phyloP scores from a whole-genome alignment of 2,113 vertebrate genomes.

The Glaucidium brasilianum region DNA sequence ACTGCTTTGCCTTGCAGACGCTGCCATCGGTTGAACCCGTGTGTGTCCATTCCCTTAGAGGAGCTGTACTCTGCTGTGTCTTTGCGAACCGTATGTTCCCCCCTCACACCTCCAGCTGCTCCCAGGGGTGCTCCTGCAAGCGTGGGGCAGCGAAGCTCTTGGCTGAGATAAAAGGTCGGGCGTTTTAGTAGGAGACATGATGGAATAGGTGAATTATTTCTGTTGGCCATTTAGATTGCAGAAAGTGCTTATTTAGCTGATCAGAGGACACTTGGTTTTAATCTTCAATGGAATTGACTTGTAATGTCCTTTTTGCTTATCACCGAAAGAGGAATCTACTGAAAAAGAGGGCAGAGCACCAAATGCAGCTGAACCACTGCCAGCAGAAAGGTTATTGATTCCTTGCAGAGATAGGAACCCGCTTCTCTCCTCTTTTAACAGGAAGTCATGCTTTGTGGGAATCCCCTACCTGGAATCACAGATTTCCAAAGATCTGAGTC shows the following conservation, averaged over 20 bases:
- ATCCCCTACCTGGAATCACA: not conserved
- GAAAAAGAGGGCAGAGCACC: conserved; percentile 10
- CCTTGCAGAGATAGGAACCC: not conserved
- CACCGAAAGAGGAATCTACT: not conserved
- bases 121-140: not conserved
- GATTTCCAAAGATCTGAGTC: not conserved
- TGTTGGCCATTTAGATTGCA: not conserved
- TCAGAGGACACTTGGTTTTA: not conserved
- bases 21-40: not conserved
- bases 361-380: not conserved
- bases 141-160: not conserved
- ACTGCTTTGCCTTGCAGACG: rapidly evolving
- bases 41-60: rapidly evolving
- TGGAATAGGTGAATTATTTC: not conserved
- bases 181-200: not conserved
- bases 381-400: conserved; percentile 22
- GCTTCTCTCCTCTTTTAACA: not conserved
- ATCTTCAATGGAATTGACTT: not conserved
- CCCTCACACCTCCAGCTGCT: not conserved
- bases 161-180: not conserved
- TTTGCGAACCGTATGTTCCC: not conserved
- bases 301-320: not conserved
- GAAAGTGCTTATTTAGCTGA: not conserved
- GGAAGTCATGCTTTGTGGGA: not conserved
- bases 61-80: not conserved